A percentile compares a stretch with the other conserved stretches of the same genome.
Conservation (phyloP, 2,113 vertebrate genomes). For the Egretta garzetta region DNA sequence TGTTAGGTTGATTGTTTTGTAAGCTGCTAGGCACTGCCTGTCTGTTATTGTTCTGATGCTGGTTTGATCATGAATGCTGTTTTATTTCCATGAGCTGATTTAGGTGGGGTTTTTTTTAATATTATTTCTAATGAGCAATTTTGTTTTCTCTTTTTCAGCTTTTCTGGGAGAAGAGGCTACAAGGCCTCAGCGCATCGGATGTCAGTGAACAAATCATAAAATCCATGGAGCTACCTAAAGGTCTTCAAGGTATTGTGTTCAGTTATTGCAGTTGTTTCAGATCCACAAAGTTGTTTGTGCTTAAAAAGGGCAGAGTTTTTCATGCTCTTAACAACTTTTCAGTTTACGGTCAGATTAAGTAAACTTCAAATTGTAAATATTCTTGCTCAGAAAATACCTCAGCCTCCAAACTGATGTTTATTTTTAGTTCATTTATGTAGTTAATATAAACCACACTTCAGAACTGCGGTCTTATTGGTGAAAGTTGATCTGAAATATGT, state of each 20-base stretch:
- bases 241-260: slow-evolving; percentile 84
- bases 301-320: neutral
- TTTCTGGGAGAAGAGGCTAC: slow-evolving; percentile 92
- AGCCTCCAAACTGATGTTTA: neutral
- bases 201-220: slow-evolving; percentile 86
- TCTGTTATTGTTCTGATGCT: neutral
- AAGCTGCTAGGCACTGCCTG: neutral
- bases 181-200: slow-evolving; percentile 87
- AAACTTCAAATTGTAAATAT: neutral
- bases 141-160: slow-evolving; percentile 75
- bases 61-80: neutral
- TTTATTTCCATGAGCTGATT: neutral
- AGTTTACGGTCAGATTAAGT: neutral
- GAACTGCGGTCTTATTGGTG: neutral
- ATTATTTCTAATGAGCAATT: neutral
- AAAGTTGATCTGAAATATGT: neutral
- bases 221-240: slow-evolving; percentile 89
- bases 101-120: neutral
- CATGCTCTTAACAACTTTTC: neutral
- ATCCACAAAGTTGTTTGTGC: neutral
- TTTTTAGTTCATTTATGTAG: neutral
- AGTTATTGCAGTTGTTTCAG: neutral
- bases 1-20: neutral
- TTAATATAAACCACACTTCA: neutral
- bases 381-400: neutral